Conservation (phyloP, 2,797 vertebrate species). For the Ceryle rudis region DNA sequence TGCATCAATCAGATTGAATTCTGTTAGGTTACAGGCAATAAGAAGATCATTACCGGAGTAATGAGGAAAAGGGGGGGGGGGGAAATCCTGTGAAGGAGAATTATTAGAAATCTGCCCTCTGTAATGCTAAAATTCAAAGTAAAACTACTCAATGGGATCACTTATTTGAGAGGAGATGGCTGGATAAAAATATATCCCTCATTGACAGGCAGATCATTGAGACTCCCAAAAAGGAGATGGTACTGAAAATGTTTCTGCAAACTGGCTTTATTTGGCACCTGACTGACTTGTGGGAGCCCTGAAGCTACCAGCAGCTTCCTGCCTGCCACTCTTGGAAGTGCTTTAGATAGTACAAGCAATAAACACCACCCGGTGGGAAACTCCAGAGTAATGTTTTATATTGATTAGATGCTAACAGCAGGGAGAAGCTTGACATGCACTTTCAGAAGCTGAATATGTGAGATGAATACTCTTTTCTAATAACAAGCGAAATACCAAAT, state of each 20-base stretch:
- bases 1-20: neutral
- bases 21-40: neutral
- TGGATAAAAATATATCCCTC: constrained; percentile 61
- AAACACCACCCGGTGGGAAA: constrained; percentile 28
- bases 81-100: neutral
- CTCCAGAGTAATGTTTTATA: constrained; percentile 17
- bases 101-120: constrained; percentile 15
- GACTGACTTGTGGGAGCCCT: constrained; percentile 13
- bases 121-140: constrained; percentile 5
- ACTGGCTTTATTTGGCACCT: constrained; percentile 32
- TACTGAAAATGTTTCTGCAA: constrained; percentile 28
- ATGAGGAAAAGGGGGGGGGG: neutral
- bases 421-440: constrained; percentile 32
- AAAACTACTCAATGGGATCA: constrained; percentile 25
- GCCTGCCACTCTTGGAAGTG: constrained; percentile 10
- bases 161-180: constrained; percentile 36
- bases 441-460: constrained; percentile 8
- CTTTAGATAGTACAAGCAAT: constrained; percentile 26
- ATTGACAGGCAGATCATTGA: constrained; percentile 45
- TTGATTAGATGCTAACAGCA: constrained; percentile 56
- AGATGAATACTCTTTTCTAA: constrained; percentile 10
- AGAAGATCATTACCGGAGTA: neutral
- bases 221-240: neutral
- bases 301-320: constrained; percentile 25
- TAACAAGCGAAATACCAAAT: constrained; percentile 7